These are phyloP conservation scores for Exocentrus adspersus DNA, from an alignment of 2,888 invertebrate genomes.

Conservation along the genomic window DNA sequence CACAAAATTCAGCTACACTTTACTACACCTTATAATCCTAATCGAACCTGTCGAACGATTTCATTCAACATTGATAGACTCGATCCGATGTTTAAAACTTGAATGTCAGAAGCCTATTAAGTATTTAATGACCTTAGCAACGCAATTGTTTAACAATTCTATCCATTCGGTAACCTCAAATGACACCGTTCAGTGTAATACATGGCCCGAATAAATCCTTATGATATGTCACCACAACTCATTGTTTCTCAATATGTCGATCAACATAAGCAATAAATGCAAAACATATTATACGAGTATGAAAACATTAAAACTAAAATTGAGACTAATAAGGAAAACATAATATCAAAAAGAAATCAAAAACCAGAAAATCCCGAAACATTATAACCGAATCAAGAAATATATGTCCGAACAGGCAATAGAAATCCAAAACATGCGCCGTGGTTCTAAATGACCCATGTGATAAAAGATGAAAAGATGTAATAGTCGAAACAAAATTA, in stretches of 20 bases:
- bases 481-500: no score
- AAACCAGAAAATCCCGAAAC: no score
- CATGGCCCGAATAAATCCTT: conserved; percentile 1
- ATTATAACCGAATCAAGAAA: no score
- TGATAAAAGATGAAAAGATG: no score
- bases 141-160: not conserved
- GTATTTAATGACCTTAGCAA: not conserved
- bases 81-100: not conserved
- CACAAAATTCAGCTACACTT: no score
- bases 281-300: not conserved
- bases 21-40: no score
- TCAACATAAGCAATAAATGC: not conserved
- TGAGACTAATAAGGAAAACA: not conserved
- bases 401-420: no score
- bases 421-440: no score
- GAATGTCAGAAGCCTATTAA: conserved; percentile 5
- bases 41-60: no score
- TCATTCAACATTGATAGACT: not conserved
- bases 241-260: not conserved
- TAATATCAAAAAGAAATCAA: not conserved
- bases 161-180: not conserved
- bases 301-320: not conserved
- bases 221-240: not conserved
- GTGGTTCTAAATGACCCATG: no score
- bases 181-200: not conserved